Base-by-base conservation (phyloP, 2,113 vertebrate species). In the Lethenteron reissneri region DNA sequence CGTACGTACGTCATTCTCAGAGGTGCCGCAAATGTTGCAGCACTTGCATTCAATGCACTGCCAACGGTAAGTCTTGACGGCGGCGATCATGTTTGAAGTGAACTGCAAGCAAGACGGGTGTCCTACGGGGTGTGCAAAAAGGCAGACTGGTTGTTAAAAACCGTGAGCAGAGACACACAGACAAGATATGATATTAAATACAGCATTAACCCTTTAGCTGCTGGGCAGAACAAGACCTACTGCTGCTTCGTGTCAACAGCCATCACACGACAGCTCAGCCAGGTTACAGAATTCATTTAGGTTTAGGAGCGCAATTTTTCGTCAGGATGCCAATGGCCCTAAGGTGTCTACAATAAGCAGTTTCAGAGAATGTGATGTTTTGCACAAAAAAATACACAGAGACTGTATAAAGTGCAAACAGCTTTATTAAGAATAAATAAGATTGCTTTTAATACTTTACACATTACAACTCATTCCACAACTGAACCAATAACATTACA, bases 1-100 rank as follows among this genome's bases (percentile, higher is more conserved):
- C 25, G 0, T 69, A 81, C 89, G 82, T 78, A 94, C 90, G 0
- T 95, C 90, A 0, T 96, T 96, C 82, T 95, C 90, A 0, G 90
- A 96, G 59, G 90, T 94, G 74, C 90, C 92, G 0, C 92, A 96
- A 73, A 94, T 85, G 77, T 96, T 94, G 80, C 92, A 96, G 79
- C 92, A 96, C 77, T 96, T 96, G 83, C 92, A 95, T 79, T 96
- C 92, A 21, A 96, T 96, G 80, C 92, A 95, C 76, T 96, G 92
- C 92, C 92, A 96, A 77, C 87, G 90, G 75, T 92, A 96, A 3
- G 89, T 96, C 83, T 95, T 95, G 74, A 96, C 92, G 0, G 91
- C 91, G 0, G 89, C 89, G 89, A 96, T 95, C 91, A 96, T 95
- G 73, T 91, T 85, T 0, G 90, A 85, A 1, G 90, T 96, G 82